These are phyloP conservation scores for Actinia equina DNA, from an alignment of 64 coral and sea anemone genomes.

Conservation along the genomic window DNA sequence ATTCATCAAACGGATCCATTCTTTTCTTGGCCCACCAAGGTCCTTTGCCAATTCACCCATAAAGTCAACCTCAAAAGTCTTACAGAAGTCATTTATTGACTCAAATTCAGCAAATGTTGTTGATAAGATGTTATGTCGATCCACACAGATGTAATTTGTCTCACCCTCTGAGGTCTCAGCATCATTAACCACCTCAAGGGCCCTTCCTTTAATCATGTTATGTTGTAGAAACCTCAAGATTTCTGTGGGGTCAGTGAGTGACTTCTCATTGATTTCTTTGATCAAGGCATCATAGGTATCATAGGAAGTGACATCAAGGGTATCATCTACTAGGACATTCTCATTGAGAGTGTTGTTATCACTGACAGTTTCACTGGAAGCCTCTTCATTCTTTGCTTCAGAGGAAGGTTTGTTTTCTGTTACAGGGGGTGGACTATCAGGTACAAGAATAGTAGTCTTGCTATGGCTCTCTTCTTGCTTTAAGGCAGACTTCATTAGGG, in stretches of 20 bases:
- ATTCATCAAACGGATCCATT: too few species aligned
- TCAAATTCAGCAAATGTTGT: slow-evolving; percentile 54
- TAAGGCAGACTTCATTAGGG: background rate
- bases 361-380: background rate
- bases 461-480: background rate
- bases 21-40: too few species aligned
- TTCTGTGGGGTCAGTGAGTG: slow-evolving; percentile 40
- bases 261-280: background rate
- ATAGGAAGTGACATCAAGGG: background rate
- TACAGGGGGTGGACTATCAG: slow-evolving; percentile 1
- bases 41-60: too few species aligned
- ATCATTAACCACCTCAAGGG: slow-evolving; percentile 35
- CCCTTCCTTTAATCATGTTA: slow-evolving; percentile 39
- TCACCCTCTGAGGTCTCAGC: slow-evolving; percentile 34
- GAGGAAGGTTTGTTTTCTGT: background rate
- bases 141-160: slow-evolving; percentile 54
- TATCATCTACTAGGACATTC: background rate
- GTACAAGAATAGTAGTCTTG: background rate
- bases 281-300: background rate
- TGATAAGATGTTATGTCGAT: slow-evolving; percentile 11
- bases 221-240: slow-evolving; percentile 56
- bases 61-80: too few species aligned
- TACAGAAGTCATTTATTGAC: background rate
- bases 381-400: background rate
- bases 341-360: background rate